These are phyloP conservation scores for Callimico goeldii DNA, from an alignment of 2,797 vertebrate species.

Conservation along the genomic window DNA sequence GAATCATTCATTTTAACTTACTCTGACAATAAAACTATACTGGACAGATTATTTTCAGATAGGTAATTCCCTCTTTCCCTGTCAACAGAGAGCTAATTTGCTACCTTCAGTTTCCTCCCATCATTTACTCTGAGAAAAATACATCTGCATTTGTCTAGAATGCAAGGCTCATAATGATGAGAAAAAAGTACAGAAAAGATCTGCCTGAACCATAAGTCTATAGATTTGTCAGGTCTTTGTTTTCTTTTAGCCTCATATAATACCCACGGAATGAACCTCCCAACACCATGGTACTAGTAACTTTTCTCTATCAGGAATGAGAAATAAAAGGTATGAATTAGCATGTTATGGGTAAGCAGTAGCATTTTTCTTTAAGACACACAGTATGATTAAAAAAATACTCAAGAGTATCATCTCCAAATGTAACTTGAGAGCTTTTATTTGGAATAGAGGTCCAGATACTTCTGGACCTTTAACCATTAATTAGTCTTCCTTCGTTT, in stretches of 20 bases:
- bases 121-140: not conserved
- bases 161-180: not conserved
- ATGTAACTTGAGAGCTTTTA: not conserved
- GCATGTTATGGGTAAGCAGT: not conserved
- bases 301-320: not conserved
- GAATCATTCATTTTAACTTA: not conserved
- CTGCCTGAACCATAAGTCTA: not conserved
- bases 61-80: not conserved
- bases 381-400: not conserved
- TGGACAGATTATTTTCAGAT: not conserved
- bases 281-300: not conserved
- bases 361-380: not conserved
- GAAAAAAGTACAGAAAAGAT: slow-evolving; percentile 4
- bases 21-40: not conserved
- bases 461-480: not conserved
- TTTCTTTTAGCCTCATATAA: not conserved
- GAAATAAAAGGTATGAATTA: not conserved
- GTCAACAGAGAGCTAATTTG: not conserved
- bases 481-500: not conserved
- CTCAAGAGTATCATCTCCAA: not conserved
- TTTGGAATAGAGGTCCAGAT: not conserved
- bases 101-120: not conserved
- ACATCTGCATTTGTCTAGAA: not conserved
- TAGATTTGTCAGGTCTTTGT: not conserved
- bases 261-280: not conserved